Evolutionary conservation across 2,888 invertebrate species (phyloP).

Genomic region (Sinhomidia bicolor): DNA sequence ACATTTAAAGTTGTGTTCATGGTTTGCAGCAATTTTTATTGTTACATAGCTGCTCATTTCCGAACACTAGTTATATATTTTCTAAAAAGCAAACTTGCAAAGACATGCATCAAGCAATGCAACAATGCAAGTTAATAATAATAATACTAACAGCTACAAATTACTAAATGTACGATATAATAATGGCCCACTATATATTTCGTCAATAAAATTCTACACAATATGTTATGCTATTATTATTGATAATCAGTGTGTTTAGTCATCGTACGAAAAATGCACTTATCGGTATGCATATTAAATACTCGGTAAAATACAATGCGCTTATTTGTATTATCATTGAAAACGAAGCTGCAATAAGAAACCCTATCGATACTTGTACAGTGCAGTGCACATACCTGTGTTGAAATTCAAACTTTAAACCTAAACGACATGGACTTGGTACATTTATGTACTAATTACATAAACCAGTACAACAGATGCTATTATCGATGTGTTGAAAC

Average conservation of each 20-base stretch:
- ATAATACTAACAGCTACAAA: not conserved
- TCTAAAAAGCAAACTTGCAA: too few relatives aligned
- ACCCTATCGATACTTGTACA: slow-evolving; percentile 16
- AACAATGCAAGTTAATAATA: not conserved
- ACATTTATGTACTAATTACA: not conserved
- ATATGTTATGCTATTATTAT: too few relatives aligned
- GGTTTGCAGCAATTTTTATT: too few relatives aligned
- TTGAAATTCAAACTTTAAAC: not conserved
- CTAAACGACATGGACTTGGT: not conserved
- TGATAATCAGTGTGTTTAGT: slow-evolving; percentile 17
- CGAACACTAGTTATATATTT: too few relatives aligned
- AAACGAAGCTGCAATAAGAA: slow-evolving; percentile 5
- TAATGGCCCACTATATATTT: slow-evolving; percentile 26
- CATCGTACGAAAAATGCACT: slow-evolving; percentile 48
- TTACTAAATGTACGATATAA: not conserved
- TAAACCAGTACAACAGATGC: too few relatives aligned
- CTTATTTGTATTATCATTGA: not conserved
- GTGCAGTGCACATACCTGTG: slow-evolving; percentile 16
- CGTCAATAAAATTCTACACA: too few relatives aligned
- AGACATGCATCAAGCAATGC: too few relatives aligned
- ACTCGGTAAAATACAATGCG: slow-evolving; percentile 37
- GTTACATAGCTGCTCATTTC: too few relatives aligned
- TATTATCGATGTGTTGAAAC: slow-evolving; percentile 4
- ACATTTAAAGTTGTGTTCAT: too few relatives aligned
- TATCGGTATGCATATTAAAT: slow-evolving; percentile 53